These are phyloP conservation scores for Oncorhynchus keta DNA, from an alignment of 2,113 vertebrate species.

Conservation along the genomic window DNA sequence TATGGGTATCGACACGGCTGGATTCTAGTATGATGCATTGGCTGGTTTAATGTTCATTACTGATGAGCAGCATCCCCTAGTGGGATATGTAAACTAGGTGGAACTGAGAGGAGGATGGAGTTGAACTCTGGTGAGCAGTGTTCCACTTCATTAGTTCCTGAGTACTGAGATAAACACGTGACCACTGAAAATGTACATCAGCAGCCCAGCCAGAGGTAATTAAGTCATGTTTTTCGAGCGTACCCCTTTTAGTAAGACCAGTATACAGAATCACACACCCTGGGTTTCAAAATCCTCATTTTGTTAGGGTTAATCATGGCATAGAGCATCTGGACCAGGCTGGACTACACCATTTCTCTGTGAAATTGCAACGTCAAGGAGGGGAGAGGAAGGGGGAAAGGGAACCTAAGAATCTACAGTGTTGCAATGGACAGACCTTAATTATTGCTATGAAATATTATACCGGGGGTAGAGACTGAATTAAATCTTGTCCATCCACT, in stretches of 20 bases:
- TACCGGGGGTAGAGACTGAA: background rate
- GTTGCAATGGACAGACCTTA: background rate
- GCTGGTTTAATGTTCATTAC: constrained; percentile 50
- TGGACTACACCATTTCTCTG: background rate
- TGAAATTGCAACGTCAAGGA: background rate
- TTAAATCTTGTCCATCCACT: background rate
- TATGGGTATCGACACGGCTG: constrained; percentile 51
- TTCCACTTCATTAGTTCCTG: constrained; percentile 64
- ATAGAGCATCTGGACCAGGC: constrained; percentile 6
- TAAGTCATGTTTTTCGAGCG: constrained; percentile 33
- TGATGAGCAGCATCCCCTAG: constrained; percentile 39
- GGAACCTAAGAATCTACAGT: background rate
- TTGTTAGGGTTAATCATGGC: constrained; percentile 19
- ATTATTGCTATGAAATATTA: background rate
- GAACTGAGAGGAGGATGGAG: constrained; percentile 25
- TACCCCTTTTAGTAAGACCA: constrained; percentile 6
- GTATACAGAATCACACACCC: background rate
- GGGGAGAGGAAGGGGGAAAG: too few species aligned
- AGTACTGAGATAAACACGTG: constrained; percentile 63
- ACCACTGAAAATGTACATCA: constrained; percentile 59
- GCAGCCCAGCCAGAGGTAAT: constrained; percentile 56
- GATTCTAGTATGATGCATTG: constrained; percentile 29
- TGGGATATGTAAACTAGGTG: constrained; percentile 40
- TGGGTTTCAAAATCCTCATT: constrained; percentile 15
- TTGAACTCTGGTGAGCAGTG: constrained; percentile 51